Percentiles rank a stretch among this genome's conserved stretches.
phyloP scores from a whole-genome alignment of 1,140 invertebrate genomes.

The Panulirus ornatus region DNA sequence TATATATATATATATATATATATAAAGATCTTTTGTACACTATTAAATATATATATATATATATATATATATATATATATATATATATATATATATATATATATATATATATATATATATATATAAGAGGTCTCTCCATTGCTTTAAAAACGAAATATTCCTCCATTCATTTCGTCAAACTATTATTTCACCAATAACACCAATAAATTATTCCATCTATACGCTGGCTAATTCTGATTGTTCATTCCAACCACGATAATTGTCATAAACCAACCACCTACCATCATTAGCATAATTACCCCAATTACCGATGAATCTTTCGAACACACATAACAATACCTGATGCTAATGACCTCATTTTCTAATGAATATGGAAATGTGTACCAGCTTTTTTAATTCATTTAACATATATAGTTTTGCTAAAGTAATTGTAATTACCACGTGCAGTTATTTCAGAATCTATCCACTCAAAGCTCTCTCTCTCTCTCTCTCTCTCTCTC shows the following conservation, averaged over 20 bases:
- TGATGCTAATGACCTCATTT: not conserved
- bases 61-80: too few species aligned
- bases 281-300: not conserved
- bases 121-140: not conserved
- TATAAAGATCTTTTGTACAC: too few species aligned
- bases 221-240: too few species aligned
- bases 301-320: not conserved
- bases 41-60: too few species aligned
- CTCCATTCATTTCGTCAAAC: not conserved
- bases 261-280: not conserved
- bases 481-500: slow-evolving; percentile 17
- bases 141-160: not conserved
- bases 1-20: not conserved
- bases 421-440: not conserved
- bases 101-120: not conserved
- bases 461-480: too few species aligned
- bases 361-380: not conserved
- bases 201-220: too few species aligned
- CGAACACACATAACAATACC: not conserved
- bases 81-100: not conserved
- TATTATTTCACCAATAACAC: not conserved
- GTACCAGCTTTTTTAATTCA: not conserved
- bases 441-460: not conserved
- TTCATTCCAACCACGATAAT: too few species aligned
- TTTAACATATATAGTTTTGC: not conserved